Conservation (phyloP, 2,113 vertebrate species). For the Apaloderma vittatum region DNA sequence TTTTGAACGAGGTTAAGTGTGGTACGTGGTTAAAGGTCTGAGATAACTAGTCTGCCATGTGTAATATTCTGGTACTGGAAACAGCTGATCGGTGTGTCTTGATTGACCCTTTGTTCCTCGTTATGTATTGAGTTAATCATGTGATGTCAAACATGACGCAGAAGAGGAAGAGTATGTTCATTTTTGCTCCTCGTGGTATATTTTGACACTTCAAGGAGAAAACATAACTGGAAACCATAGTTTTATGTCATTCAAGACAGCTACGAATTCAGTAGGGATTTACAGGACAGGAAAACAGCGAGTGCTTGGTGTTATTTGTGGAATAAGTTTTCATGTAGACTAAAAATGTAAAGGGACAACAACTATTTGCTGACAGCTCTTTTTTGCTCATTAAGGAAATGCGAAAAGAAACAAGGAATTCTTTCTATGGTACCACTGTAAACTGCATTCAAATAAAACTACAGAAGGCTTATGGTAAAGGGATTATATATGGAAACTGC, state of each 20-base stretch:
- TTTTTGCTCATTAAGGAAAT: background rate
- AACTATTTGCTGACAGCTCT: background rate
- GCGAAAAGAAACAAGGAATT: background rate
- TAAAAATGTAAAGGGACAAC: background rate
- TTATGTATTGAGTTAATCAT: background rate
- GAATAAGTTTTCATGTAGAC: background rate
- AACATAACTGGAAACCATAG: background rate
- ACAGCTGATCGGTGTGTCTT: background rate
- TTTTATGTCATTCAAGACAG: background rate
- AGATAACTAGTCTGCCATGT: background rate
- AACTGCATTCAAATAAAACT: background rate
- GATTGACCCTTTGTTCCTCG: background rate
- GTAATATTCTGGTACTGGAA: background rate
- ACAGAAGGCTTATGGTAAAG: background rate
- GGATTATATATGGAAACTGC: background rate
- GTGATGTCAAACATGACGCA: background rate
- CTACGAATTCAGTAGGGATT: background rate
- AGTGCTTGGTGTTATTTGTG: rapidly evolving
- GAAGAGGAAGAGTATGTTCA: background rate
- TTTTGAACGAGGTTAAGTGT: background rate
- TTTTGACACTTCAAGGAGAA: background rate
- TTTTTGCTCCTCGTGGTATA: background rate
- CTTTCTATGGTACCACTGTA: background rate
- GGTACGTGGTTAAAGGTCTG: background rate
- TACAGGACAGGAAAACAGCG: background rate